These are phyloP conservation scores for Odocoileus hemionus DNA, from an alignment of 2,113 vertebrate species.

Conservation along the genomic window DNA sequence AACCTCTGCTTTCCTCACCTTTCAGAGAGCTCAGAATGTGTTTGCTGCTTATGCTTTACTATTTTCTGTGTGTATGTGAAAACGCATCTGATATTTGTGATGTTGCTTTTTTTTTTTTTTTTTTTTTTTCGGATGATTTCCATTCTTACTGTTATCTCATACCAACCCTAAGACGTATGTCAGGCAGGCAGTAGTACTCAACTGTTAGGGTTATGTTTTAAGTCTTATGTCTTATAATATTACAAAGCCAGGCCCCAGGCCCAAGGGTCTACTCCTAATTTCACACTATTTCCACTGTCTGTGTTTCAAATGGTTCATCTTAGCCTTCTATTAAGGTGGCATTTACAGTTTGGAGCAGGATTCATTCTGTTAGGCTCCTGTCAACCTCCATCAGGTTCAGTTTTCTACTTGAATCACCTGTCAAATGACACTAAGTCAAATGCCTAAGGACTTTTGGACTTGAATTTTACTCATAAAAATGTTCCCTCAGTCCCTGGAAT, in stretches of 20 bases:
- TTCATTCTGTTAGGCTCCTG: not conserved
- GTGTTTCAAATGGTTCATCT: not conserved
- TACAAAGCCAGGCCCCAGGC: not conserved
- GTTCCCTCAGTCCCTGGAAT: not conserved
- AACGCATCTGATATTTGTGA: not conserved
- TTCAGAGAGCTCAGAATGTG: not conserved
- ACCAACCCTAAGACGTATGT: not conserved
- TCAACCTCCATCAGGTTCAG: not conserved
- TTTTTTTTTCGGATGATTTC: not conserved
- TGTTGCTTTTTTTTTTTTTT: not conserved
- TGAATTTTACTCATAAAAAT: not conserved
- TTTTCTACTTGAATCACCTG: not conserved
- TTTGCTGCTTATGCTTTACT: not conserved
- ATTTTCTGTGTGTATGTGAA: not conserved
- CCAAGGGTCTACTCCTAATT: not conserved
- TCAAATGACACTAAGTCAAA: not conserved
- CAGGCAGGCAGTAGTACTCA: not conserved
- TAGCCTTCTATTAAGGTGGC: not conserved
- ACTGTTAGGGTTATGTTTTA: not conserved
- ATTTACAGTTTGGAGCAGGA: not conserved
- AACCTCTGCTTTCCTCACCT: not conserved
- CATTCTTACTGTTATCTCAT: not conserved
- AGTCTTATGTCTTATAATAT: not conserved
- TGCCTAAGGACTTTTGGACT: not conserved
- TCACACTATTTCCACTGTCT: not conserved